Evolutionary conservation across 2,888 invertebrate species (phyloP).

Genomic region (Platycheirus rosarum): DNA sequence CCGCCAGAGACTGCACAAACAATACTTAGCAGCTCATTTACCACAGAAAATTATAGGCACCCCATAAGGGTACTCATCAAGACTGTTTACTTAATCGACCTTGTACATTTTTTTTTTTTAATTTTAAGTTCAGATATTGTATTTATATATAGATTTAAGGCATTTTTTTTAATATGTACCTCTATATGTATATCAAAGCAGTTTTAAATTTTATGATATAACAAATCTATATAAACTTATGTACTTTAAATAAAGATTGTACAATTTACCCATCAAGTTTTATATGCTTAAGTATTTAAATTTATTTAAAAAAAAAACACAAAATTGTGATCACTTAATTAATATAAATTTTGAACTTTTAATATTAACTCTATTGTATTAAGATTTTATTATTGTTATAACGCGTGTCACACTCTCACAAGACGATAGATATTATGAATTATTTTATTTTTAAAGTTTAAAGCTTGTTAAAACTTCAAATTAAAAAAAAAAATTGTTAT

Average conservation of each 20-base stretch:
- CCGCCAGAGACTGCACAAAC: slow-evolving; percentile 91
- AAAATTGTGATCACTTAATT: slow-evolving; percentile 70
- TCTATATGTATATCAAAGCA: no score
- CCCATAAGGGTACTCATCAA: slow-evolving; percentile 36
- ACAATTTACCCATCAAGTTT: no score
- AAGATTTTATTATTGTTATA: slow-evolving; percentile 29
- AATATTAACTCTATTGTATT: slow-evolving; percentile 31
- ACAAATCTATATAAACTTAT: no score
- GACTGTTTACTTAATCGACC: slow-evolving; percentile 31
- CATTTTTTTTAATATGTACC: slow-evolving; percentile 5
- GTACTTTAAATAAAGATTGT: no score
- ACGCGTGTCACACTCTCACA: slow-evolving; percentile 47
- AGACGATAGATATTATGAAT: slow-evolving; percentile 27
- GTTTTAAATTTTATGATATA: no score
- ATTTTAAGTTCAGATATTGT: slow-evolving; percentile 47
- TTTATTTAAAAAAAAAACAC: slow-evolving; percentile 2
- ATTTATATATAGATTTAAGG: slow-evolving; percentile 46
- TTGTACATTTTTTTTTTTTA: slow-evolving; percentile 49
- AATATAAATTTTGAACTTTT: slow-evolving; percentile 22
- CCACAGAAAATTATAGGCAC: slow-evolving; percentile 78
- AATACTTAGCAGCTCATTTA: slow-evolving; percentile 88
- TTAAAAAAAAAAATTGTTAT: slow-evolving; percentile 24
- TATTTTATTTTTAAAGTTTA: slow-evolving; percentile 23
- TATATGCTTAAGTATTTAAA: no score
- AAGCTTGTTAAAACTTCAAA: slow-evolving; percentile 47